Percentiles rank a stretch among this genome's conserved stretches.
These are phyloP conservation scores for Heliothis virescens DNA, from an alignment of 1,140 invertebrate species.

Conservation along the genomic window DNA sequence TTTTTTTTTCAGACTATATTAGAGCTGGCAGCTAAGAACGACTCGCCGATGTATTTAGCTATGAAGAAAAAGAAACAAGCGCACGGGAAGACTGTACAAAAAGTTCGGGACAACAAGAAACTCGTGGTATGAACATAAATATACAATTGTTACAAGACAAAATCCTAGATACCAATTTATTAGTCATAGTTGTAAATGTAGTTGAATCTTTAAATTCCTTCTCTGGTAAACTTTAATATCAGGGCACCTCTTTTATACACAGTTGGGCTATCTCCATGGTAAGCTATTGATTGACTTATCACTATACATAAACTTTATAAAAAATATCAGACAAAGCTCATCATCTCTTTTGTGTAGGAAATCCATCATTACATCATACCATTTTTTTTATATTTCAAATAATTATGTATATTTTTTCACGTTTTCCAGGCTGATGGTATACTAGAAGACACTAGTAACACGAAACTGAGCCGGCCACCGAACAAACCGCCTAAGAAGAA, in stretches of 20 bases:
- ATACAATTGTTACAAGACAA: too few relatives aligned
- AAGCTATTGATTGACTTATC: too few relatives aligned
- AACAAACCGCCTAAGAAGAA: slow-evolving; percentile 68
- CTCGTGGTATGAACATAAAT: slow-evolving; percentile 62
- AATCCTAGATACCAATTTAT: too few relatives aligned
- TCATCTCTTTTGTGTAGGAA: too few relatives aligned
- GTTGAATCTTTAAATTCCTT: too few relatives aligned
- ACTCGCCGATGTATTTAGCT: slow-evolving; percentile 89
- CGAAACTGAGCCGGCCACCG: slow-evolving; percentile 61
- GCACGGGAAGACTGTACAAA: slow-evolving; percentile 87
- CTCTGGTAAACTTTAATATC: too few relatives aligned
- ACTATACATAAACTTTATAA: too few relatives aligned
- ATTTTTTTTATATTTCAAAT: background rate
- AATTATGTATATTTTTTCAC: slow-evolving; percentile 24
- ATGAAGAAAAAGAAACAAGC: slow-evolving; percentile 90
- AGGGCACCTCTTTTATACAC: too few relatives aligned
- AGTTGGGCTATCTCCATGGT: too few relatives aligned
- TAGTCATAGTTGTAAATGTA: background rate
- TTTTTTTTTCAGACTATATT: slow-evolving; percentile 95
- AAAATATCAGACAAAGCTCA: too few relatives aligned
- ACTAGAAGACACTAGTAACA: slow-evolving; percentile 61
- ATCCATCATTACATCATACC: too few relatives aligned
- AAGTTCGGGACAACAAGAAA: slow-evolving; percentile 72
- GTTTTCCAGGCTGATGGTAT: slow-evolving; percentile 67
- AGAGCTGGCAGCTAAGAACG: slow-evolving; percentile 94